A percentile compares a stretch with the other conserved stretches of the same genome.
phyloP scores from a whole-genome alignment of 2,797 vertebrate species.

The Sparidentex hasta region DNA sequence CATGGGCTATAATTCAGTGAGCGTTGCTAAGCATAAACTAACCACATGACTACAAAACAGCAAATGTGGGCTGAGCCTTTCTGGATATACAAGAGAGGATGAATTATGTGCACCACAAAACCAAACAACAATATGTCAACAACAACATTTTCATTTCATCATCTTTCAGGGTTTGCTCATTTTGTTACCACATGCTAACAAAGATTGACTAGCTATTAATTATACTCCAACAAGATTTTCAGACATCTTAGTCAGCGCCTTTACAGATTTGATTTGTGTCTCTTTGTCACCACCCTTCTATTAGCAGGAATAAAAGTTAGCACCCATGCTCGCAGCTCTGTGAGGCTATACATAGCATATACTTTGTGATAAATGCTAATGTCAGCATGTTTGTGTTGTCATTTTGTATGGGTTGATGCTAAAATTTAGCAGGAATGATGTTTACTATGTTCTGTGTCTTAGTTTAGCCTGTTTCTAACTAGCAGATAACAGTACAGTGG shows the following conservation, averaged over 20 bases:
- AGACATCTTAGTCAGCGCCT: neutral
- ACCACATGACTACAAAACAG: constrained; percentile 19
- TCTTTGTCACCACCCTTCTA: neutral
- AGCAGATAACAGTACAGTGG: neutral
- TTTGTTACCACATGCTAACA: constrained; percentile 4
- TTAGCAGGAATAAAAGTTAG: neutral
- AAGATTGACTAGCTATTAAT: constrained; percentile 1
- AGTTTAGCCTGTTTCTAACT: neutral
- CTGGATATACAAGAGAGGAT: neutral
- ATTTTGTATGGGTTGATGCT: too few relatives aligned
- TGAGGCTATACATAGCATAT: neutral
- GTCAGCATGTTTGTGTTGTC: too few relatives aligned
- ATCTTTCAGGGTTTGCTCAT: constrained; percentile 29
- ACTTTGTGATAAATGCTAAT: neutral
- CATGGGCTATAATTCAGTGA: constrained; percentile 35
- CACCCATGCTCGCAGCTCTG: neutral
- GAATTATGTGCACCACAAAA: constrained; percentile 7
- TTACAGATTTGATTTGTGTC: constrained; percentile 6
- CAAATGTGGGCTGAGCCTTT: constrained; percentile 5
- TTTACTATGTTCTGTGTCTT: neutral
- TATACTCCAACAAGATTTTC: neutral
- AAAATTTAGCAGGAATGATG: neutral
- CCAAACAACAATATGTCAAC: constrained; percentile 1
- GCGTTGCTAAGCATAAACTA: constrained; percentile 8
- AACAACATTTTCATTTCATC: neutral